Conservation (phyloP, 2,113 vertebrate species). For the Peromyscus polionotus region DNA sequence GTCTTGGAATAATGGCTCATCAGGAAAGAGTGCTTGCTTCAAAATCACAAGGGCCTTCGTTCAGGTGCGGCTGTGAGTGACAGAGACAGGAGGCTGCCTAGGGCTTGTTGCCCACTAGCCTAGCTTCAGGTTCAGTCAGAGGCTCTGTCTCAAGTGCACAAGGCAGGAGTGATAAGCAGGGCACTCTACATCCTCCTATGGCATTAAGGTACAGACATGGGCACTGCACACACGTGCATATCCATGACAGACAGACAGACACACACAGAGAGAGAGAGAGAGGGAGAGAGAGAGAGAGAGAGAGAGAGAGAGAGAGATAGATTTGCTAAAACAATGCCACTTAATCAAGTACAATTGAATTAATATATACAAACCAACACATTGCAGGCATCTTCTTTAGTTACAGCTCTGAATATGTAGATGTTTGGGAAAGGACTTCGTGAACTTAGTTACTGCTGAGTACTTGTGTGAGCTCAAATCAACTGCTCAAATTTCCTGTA, state of each 20-base stretch:
- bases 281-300: too few relatives aligned
- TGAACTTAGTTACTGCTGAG: background rate
- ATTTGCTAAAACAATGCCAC: background rate
- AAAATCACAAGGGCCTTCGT: too few relatives aligned
- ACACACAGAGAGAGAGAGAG: too few relatives aligned
- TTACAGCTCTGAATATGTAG: background rate
- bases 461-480: background rate
- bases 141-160: background rate
- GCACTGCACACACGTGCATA: background rate
- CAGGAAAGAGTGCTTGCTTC: background rate
- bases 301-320: too few relatives aligned
- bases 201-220: background rate
- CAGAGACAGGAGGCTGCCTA: background rate
- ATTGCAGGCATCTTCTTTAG: constrained; percentile 19
- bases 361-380: background rate
- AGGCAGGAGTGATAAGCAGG: background rate
- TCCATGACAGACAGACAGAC: too few relatives aligned
- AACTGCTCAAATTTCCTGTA: background rate
- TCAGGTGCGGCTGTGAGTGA: background rate
- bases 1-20: background rate
- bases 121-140: background rate
- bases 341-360: constrained; percentile 18
- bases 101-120: too few relatives aligned
- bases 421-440: constrained; percentile 4
- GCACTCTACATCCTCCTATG: background rate